Conservation (phyloP, 2,797 vertebrate species). For the Micropoecilia bifurca region DNA sequence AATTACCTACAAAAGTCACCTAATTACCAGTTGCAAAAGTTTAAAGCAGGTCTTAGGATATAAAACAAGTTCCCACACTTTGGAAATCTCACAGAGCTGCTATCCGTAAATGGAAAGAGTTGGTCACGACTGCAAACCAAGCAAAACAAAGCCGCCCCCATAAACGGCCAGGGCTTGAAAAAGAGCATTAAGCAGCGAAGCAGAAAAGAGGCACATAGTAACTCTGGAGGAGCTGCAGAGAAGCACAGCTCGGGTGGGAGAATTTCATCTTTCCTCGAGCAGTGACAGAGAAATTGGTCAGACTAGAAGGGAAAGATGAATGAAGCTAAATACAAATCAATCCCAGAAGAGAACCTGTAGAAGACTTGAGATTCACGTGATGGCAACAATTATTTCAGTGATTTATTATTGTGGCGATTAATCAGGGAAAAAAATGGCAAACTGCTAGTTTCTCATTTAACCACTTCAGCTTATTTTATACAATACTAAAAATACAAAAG, state of each 20-base stretch:
- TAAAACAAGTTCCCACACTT: neutral
- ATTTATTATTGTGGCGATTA: no score
- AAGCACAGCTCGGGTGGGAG: neutral
- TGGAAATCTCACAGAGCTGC: neutral
- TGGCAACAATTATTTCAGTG: no score
- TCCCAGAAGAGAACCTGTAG: neutral
- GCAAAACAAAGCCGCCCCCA: neutral
- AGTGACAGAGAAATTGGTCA: neutral
- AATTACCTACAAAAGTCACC: neutral
- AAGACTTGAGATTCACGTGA: neutral
- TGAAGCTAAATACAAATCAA: neutral
- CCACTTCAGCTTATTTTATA: no score
- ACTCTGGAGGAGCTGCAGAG: neutral
- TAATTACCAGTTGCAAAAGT: neutral
- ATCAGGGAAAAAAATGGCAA: no score
- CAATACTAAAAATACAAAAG: no score
- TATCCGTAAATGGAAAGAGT: neutral
- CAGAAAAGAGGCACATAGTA: neutral
- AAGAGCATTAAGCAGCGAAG: neutral
- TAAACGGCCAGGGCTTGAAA: neutral
- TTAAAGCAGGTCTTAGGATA: neutral
- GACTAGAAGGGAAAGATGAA: neutral
- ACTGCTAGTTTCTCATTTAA: no score
- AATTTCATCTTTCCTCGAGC: neutral
- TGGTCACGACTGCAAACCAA: neutral